Evolutionary conservation across 2,113 vertebrate species (phyloP).

Genomic region (Embiotoca jacksoni): DNA sequence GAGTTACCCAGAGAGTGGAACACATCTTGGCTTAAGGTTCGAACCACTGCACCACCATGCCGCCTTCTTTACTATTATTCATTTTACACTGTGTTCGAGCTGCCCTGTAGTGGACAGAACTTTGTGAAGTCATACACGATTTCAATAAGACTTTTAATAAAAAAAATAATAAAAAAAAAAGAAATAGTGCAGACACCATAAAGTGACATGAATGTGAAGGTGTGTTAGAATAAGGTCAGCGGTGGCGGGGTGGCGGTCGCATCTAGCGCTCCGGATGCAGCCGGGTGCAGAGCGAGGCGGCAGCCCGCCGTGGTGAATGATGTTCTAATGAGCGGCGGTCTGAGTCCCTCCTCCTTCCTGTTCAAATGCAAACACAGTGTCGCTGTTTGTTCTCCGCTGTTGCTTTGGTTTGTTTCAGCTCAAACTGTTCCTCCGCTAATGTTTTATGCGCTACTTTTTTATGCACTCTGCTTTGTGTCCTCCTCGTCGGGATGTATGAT

Average conservation of each 20-base stretch:
- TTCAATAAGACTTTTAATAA: no score
- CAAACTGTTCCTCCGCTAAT: conserved; percentile 16
- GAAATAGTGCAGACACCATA: no score
- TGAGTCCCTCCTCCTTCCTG: conserved; percentile 38
- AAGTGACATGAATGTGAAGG: no score
- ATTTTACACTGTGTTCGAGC: no score
- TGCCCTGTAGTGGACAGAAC: no score
- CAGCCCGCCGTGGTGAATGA: conserved; percentile 29
- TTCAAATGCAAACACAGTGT: conserved; percentile 21
- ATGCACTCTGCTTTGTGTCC: conserved; percentile 35
- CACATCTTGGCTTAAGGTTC: no score
- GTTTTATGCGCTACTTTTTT: conserved; percentile 43
- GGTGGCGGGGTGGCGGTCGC: neutral
- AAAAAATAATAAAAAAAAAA: no score
- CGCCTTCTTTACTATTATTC: no score
- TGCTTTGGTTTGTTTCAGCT: conserved; percentile 12
- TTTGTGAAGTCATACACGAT: no score
- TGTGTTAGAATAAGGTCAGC: no score
- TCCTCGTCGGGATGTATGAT: conserved; percentile 12
- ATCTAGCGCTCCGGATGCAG: neutral
- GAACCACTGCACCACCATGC: no score
- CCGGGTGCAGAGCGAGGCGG: conserved; percentile 14
- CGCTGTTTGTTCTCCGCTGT: conserved; percentile 3
- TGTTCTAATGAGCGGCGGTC: conserved; percentile 38
- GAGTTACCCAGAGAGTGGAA: no score